phyloP scores from a whole-genome alignment of 2,888 invertebrate species.

The Podabrus alpinus region DNA sequence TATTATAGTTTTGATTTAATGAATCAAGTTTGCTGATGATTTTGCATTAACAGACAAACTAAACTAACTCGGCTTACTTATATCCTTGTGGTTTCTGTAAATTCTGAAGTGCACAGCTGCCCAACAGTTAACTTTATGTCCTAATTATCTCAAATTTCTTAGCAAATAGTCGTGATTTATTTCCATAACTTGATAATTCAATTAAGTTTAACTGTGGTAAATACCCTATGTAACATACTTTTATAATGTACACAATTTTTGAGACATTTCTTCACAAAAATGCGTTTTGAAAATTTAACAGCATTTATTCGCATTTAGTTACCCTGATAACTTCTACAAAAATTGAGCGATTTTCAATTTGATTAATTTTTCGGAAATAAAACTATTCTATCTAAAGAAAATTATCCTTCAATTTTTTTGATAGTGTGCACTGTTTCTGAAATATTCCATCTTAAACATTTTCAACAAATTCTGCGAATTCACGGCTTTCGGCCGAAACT shows the following conservation, averaged over 20 bases:
- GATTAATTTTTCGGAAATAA: too few relatives aligned
- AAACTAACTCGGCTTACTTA: conserved; percentile 12
- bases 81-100: conserved; percentile 17
- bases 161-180: not conserved
- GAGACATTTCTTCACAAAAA: not conserved
- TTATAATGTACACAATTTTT: not conserved
- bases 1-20: conserved; percentile 8
- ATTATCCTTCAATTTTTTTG: too few relatives aligned
- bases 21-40: conserved; percentile 8
- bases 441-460: too few relatives aligned
- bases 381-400: too few relatives aligned
- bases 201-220: not conserved
- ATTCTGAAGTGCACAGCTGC: conserved; percentile 19
- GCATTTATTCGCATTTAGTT: too few relatives aligned
- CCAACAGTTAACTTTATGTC: conserved; percentile 14
- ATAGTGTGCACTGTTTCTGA: too few relatives aligned
- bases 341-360: too few relatives aligned
- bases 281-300: too few relatives aligned
- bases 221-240: not conserved
- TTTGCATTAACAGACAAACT: conserved; percentile 6
- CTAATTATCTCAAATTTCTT: conserved; percentile 6
- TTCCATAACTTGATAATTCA: conserved; percentile 3
- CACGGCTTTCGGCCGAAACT: too few relatives aligned
- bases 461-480: too few relatives aligned
- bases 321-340: too few relatives aligned